phyloP scores from a whole-genome alignment of 2,888 invertebrate species.

The Invenusta paracnida region DNA sequence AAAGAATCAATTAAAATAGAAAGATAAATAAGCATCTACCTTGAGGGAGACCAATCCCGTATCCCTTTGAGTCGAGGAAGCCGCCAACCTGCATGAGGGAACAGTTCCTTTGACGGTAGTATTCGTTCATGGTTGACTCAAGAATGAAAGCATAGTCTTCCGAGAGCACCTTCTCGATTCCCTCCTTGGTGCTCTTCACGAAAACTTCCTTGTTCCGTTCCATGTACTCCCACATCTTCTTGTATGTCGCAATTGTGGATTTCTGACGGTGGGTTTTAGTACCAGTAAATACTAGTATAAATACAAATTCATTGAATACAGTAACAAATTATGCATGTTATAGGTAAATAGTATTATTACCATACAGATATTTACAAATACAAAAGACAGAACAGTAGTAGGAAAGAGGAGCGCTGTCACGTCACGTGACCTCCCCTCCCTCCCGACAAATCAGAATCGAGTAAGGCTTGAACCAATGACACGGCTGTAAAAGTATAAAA shows the following conservation, averaged over 20 bases:
- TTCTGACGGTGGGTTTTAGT: too few species aligned
- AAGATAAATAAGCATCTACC: constrained; percentile 28
- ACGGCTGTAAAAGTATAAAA: too few species aligned
- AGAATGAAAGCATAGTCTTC: constrained; percentile 59
- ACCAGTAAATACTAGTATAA: too few species aligned
- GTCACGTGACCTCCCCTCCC: too few species aligned
- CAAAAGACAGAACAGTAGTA: not conserved
- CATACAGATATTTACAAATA: not conserved
- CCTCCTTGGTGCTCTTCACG: constrained; percentile 18
- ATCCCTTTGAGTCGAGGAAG: constrained; percentile 80
- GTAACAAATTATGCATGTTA: too few species aligned
- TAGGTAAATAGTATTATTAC: not conserved
- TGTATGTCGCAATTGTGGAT: constrained; percentile 64
- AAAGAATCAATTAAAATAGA: too few species aligned
- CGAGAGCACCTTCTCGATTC: constrained; percentile 47
- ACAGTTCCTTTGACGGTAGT: constrained; percentile 66
- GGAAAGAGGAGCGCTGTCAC: too few species aligned
- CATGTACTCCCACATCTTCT: constrained; percentile 78
- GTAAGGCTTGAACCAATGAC: too few species aligned
- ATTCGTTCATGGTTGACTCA: constrained; percentile 60
- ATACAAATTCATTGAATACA: too few species aligned
- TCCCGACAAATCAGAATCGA: too few species aligned
- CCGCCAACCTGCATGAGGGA: constrained; percentile 77
- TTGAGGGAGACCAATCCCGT: constrained; percentile 40
- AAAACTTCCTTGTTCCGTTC: constrained; percentile 51